Evolutionary conservation across 35 echinoderm and acorn worm genomes (phyloP).

Genomic region (Eucidaris tribuloides): DNA sequence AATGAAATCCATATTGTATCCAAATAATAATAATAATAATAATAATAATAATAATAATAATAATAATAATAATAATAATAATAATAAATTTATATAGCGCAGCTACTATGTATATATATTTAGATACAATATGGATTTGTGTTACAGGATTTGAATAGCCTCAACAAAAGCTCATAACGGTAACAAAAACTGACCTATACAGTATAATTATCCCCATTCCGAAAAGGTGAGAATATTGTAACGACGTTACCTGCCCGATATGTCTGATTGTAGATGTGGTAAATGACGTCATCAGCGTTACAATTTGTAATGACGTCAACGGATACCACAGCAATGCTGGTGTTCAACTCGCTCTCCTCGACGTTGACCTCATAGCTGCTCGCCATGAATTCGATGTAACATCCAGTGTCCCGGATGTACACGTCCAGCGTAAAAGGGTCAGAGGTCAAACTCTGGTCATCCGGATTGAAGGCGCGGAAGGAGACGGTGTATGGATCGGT

Average conservation of each 20-base stretch:
- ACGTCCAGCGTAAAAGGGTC: background rate
- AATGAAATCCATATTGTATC: too few species aligned
- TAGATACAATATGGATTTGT: too few species aligned
- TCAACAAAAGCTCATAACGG: too few species aligned
- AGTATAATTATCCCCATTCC: background rate
- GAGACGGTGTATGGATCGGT: background rate
- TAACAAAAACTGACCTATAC: background rate
- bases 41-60: too few species aligned
- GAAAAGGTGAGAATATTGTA: background rate
- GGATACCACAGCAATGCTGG: background rate
- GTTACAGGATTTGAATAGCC: too few species aligned
- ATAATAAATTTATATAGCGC: too few species aligned
- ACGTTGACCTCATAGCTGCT: background rate
- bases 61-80: too few species aligned
- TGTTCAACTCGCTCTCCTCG: background rate
- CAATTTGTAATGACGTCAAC: background rate
- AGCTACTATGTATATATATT: too few species aligned
- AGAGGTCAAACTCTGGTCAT: background rate
- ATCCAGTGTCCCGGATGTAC: background rate
- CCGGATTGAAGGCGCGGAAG: slow-evolving; percentile 20
- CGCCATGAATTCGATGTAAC: background rate
- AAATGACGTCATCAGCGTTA: background rate
- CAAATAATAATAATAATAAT: too few species aligned
- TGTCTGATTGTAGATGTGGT: background rate
- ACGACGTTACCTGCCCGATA: background rate